phyloP scores from a whole-genome alignment of 2,113 vertebrate genomes.

The Plotosus lineatus region DNA sequence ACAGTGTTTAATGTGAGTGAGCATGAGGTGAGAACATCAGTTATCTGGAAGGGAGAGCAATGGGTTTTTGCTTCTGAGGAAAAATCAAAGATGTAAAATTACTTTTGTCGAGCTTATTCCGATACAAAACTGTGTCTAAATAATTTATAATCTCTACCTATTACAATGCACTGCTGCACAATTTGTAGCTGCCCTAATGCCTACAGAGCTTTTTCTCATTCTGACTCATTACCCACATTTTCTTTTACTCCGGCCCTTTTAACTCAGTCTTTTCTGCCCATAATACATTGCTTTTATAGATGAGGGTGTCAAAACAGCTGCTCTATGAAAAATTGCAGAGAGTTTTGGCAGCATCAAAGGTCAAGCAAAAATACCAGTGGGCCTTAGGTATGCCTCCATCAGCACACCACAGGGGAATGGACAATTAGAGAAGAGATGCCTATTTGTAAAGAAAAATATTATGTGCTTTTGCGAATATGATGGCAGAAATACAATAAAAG shows the following conservation, averaged over 20 bases:
- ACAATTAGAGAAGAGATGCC: conserved; percentile 58
- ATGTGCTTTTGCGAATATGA: conserved; percentile 47
- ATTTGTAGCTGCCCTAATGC: conserved; percentile 16
- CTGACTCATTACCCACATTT: conserved; percentile 56
- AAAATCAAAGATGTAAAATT: conserved; percentile 12
- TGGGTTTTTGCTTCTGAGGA: background rate
- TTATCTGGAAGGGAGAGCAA: background rate
- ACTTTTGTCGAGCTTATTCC: background rate
- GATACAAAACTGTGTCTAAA: conserved; percentile 10
- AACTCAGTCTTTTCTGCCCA: conserved; percentile 57
- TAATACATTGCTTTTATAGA: conserved; percentile 79
- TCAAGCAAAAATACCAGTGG: conserved; percentile 66
- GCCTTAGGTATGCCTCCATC: conserved; percentile 59
- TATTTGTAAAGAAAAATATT: conserved; percentile 44
- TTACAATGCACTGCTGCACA: conserved; percentile 25
- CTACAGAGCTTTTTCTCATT: conserved; percentile 35
- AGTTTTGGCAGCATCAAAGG: conserved; percentile 61
- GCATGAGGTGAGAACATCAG: background rate
- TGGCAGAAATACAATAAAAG: background rate
- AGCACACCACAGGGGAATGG: conserved; percentile 56
- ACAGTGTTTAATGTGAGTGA: background rate
- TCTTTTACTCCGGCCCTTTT: conserved; percentile 55
- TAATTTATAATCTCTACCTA: conserved; percentile 22
- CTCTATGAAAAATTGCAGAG: conserved; percentile 73
- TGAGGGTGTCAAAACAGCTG: conserved; percentile 70